Evolutionary conservation across 92 coral and sea anemone genomes (phyloP), one percentile per base, ranked within the genome.

Genomic region (Siderastrea siderea): DNA sequence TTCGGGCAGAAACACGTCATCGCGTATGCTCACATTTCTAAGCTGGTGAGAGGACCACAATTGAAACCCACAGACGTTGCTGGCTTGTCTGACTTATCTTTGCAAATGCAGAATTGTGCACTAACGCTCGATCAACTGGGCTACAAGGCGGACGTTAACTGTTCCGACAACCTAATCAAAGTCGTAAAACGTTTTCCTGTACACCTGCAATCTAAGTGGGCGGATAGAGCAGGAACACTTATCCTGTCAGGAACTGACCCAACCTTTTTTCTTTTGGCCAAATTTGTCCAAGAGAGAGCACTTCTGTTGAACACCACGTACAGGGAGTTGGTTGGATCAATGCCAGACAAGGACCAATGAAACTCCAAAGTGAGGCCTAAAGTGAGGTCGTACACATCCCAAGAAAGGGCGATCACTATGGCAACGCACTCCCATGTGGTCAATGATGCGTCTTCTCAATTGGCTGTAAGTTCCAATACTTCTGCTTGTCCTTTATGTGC

Each of bases 271-370:
- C 46, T 87, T 11, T 71, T 91, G 13, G 62, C 86, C 3, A 55
- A 77, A 58, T 87, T 91, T 66, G 75, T 91, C 11, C 78, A 87
- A 74, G 92, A 81, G 58, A 82, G 76, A 78, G 88, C 89, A 16
- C 47, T 82, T 13, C 77, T 78, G n/a, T 83, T 89, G 5, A 87
- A 76, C 72, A 87, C 88, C 6, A 55, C 14, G 62, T 91, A 87
- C 53, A 86, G 94, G 13, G 67, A 79, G 78, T 44, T 84, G 3
- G 67, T 84, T 66, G 91, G 76, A 11, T 75, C 75, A 46, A 63
- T 51, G 16, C 89, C 89, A 26, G 84, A 77, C 54, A 85, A 50
- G 11, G 75, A 59, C 12, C 63, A 80, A n/a, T 50, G 12, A 9
- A 51, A 16, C 14, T 53, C 77, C 4, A 80, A 66, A 12, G 8